Conservation (phyloP, 2,888 invertebrate genomes). For the Scaeva pyrastri region DNA sequence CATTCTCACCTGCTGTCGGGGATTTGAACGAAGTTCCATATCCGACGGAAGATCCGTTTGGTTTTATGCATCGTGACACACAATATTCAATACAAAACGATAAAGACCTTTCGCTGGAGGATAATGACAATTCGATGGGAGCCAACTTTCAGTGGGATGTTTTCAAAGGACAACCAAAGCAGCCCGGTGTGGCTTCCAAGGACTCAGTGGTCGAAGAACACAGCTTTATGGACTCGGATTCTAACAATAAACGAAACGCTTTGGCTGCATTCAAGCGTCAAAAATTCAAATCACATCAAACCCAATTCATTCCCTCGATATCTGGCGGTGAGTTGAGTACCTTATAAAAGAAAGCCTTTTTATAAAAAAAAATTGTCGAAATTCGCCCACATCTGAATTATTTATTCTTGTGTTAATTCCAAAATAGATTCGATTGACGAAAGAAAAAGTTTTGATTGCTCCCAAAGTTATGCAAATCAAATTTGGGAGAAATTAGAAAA, state of each 20-base stretch:
- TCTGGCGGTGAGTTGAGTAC: slow-evolving; percentile 83
- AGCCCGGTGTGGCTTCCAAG: slow-evolving; percentile 30
- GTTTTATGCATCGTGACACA: slow-evolving; percentile 49
- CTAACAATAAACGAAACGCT: slow-evolving; percentile 75
- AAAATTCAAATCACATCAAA: slow-evolving; percentile 73
- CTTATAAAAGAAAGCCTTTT: slow-evolving; percentile 51
- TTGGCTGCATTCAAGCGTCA: slow-evolving; percentile 78
- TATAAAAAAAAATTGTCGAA: too few relatives aligned
- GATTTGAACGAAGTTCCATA: slow-evolving; percentile 56
- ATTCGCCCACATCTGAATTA: neutral
- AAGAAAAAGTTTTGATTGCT: slow-evolving; percentile 46
- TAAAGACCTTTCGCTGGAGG: slow-evolving; percentile 26
- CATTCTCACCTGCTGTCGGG: slow-evolving; percentile 50
- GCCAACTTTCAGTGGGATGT: slow-evolving; percentile 22
- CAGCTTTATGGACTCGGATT: slow-evolving; percentile 42
- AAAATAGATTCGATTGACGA: slow-evolving; percentile 30
- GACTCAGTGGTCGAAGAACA: slow-evolving; percentile 33
- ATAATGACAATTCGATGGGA: slow-evolving; percentile 5
- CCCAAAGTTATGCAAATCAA: neutral
- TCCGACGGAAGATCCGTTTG: slow-evolving; percentile 60
- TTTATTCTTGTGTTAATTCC: neutral
- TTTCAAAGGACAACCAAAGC: slow-evolving; percentile 48
- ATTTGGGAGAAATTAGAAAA: neutral
- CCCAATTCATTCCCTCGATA: slow-evolving; percentile 81
- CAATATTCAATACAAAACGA: slow-evolving; percentile 22